Evolutionary conservation across 2,888 invertebrate species (phyloP).

Genomic region (Parelbella ahira): DNA sequence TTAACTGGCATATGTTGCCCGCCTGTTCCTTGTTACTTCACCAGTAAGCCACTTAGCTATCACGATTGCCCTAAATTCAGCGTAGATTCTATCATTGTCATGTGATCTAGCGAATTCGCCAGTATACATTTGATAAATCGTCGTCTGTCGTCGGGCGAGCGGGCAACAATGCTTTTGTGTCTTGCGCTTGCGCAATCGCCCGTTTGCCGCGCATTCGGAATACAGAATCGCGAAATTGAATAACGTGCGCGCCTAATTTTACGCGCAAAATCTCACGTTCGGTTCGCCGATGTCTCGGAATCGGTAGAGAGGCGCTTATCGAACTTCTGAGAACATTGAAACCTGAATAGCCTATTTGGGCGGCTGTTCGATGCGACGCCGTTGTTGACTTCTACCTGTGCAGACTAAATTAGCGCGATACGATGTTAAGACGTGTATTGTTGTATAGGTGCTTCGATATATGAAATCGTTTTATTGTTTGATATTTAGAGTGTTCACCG

Average conservation of each 20-base stretch:
- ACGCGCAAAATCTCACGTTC: slow-evolving; percentile 55
- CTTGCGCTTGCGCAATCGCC: slow-evolving; percentile 40
- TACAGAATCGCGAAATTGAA: slow-evolving; percentile 49
- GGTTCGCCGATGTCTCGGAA: slow-evolving; percentile 43
- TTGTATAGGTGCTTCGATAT: too few relatives aligned
- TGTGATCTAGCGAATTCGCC: slow-evolving; percentile 21
- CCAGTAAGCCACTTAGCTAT: slow-evolving; percentile 8
- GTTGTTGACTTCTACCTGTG: slow-evolving; percentile 6
- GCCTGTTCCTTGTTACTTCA: slow-evolving; percentile 5
- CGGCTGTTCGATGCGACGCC: slow-evolving; percentile 11
- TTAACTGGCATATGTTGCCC: not conserved
- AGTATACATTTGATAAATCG: slow-evolving; percentile 48
- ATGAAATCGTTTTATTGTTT: too few relatives aligned
- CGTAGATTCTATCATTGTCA: slow-evolving; percentile 19
- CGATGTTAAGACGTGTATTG: too few relatives aligned
- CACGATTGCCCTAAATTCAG: slow-evolving; percentile 18
- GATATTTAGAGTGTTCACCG: too few relatives aligned
- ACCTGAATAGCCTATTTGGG: slow-evolving; percentile 23
- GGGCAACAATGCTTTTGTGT: slow-evolving; percentile 33
- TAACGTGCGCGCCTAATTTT: slow-evolving; percentile 52
- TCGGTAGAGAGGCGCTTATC: slow-evolving; percentile 27
- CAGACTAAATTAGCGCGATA: slow-evolving; percentile 14
- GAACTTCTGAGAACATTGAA: slow-evolving; percentile 19
- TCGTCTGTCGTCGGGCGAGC: slow-evolving; percentile 44
- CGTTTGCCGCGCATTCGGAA: slow-evolving; percentile 39